phyloP scores from a whole-genome alignment of 2,888 invertebrate genomes.

The Hymenopus coronatus region DNA sequence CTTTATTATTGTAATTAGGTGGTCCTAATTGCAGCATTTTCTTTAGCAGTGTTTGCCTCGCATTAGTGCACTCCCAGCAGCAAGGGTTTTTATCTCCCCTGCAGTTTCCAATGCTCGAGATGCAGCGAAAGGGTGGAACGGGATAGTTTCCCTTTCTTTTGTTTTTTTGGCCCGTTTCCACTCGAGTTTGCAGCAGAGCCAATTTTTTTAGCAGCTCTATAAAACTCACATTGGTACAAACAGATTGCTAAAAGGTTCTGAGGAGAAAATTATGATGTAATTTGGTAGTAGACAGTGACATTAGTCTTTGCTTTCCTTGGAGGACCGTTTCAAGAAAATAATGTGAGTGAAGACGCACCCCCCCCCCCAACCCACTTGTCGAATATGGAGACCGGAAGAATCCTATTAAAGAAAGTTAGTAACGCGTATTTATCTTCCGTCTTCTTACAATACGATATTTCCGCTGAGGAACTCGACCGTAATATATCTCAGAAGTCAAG shows the following conservation, averaged over 20 bases:
- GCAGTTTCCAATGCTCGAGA: too few species aligned
- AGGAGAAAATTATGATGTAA: constrained; percentile 31
- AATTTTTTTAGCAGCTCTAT: not conserved
- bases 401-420: not conserved
- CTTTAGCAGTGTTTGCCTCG: not conserved
- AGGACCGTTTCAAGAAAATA: not conserved
- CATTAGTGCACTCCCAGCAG: too few species aligned
- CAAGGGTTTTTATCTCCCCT: too few species aligned
- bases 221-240: constrained; percentile 18
- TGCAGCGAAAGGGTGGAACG: not conserved
- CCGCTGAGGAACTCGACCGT: not conserved
- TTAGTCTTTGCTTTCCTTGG: constrained; percentile 3
- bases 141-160: not conserved
- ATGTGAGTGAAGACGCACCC: not conserved
- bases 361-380: not conserved
- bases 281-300: constrained; percentile 26
- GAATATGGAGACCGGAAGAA: not conserved
- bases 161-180: not conserved
- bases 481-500: too few species aligned
- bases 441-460: not conserved
- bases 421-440: not conserved
- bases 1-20: not conserved
- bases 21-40: not conserved
- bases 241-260: constrained; percentile 27
- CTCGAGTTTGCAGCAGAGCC: not conserved